Percentiles rank a stretch among this genome's conserved stretches.
Conservation (phyloP, 2,113 vertebrate species). For the Aspidoscelis tigris region DNA sequence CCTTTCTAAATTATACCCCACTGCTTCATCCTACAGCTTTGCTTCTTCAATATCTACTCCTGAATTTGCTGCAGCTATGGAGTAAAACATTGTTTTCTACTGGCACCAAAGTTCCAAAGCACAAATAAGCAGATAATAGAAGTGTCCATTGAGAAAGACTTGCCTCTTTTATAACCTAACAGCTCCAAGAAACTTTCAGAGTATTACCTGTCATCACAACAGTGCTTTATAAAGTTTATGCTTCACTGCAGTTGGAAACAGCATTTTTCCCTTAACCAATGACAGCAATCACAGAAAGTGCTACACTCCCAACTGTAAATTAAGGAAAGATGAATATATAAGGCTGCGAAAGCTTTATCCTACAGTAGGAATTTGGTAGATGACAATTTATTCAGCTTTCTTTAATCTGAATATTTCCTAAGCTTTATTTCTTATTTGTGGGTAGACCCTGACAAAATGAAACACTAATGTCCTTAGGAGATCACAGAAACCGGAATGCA, state of each 20-base stretch:
- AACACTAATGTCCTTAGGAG: conserved; percentile 59
- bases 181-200: not conserved
- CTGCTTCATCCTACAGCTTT: too few species aligned
- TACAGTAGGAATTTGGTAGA: conserved; percentile 39
- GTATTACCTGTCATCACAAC: not conserved
- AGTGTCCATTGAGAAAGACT: not conserved
- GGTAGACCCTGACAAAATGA: conserved; percentile 47
- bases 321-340: not conserved
- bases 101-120: too few species aligned
- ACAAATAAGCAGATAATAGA: too few species aligned
- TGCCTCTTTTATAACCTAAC: conserved; percentile 16
- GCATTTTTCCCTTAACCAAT: conserved; percentile 28
- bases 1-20: too few species aligned
- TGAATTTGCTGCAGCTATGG: too few species aligned
- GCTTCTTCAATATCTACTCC: too few species aligned
- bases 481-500: conserved; percentile 50
- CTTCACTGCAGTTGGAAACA: not conserved
- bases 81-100: too few species aligned
- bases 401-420: conserved; percentile 53
- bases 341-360: conserved; percentile 18
- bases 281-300: not conserved
- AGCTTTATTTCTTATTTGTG: conserved; percentile 67
- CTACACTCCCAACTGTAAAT: not conserved
- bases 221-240: not conserved
- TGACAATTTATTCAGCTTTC: conserved; percentile 60